Conservation (phyloP, 1,140 invertebrate genomes). For the Chlorops oryzae region DNA sequence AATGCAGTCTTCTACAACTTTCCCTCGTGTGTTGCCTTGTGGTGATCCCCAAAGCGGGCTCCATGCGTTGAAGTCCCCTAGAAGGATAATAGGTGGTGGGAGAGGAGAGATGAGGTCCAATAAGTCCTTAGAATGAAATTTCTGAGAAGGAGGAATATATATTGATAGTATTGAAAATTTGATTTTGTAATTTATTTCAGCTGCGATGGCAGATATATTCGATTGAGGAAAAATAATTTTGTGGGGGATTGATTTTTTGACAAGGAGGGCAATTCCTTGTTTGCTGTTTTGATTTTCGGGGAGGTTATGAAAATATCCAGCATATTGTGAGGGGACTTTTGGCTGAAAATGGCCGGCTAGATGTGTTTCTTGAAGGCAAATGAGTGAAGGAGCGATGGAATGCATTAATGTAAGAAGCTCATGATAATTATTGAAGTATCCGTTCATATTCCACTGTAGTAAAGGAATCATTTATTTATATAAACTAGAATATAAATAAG, state of each 20-base stretch:
- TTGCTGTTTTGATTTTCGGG: background rate
- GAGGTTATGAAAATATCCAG: conserved; percentile 7
- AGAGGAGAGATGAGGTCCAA: background rate
- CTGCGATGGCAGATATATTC: background rate
- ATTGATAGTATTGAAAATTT: conserved; percentile 3
- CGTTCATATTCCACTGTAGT: conserved; percentile 11
- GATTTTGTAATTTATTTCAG: background rate
- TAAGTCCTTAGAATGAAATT: background rate
- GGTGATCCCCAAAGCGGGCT: conserved; percentile 7
- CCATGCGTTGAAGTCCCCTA: conserved; percentile 12
- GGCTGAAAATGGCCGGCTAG: background rate
- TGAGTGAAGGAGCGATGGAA: background rate
- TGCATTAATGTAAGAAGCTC: conserved; percentile 1
- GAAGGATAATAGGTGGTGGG: conserved; percentile 3
- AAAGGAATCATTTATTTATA: too few relatives aligned
- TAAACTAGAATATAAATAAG: too few relatives aligned
- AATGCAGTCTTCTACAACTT: conserved; percentile 7
- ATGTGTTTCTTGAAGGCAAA: conserved; percentile 4
- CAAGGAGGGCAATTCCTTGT: conserved; percentile 10
- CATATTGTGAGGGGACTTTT: conserved; percentile 4
- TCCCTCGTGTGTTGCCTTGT: conserved; percentile 7
- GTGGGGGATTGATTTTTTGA: conserved; percentile 5
- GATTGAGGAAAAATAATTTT: background rate
- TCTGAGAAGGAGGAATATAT: conserved; percentile 9
- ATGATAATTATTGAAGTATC: conserved; percentile 8